These are phyloP conservation scores for Volucella bombylans DNA, from an alignment of 2,888 invertebrate genomes.

Conservation along the genomic window DNA sequence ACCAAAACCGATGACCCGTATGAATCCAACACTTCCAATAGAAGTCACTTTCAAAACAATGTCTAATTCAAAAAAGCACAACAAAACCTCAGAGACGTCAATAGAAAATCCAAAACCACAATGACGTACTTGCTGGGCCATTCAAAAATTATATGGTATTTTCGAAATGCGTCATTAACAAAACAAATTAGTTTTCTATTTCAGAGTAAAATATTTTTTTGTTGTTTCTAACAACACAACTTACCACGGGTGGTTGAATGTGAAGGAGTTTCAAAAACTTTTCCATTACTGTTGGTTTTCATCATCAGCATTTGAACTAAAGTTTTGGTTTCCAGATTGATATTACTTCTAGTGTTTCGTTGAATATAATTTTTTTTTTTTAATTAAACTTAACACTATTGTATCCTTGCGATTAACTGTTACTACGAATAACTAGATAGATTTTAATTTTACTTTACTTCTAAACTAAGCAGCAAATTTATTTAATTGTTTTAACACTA, in stretches of 20 bases:
- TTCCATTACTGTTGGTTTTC: slow-evolving; percentile 42
- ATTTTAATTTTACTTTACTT: slow-evolving; percentile 23
- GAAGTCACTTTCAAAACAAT: too few relatives aligned
- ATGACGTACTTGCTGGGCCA: too few relatives aligned
- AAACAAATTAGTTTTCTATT: too few relatives aligned
- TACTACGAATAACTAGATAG: slow-evolving; percentile 21
- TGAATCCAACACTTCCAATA: too few relatives aligned
- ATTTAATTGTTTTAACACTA: slow-evolving; percentile 41
- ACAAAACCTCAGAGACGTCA: too few relatives aligned
- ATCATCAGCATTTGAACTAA: slow-evolving; percentile 59
- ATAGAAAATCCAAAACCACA: too few relatives aligned
- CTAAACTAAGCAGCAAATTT: slow-evolving; percentile 51
- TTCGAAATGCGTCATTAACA: too few relatives aligned
- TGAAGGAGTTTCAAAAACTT: slow-evolving; percentile 62
- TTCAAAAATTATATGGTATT: too few relatives aligned
- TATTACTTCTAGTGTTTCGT: too few relatives aligned
- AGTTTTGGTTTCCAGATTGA: slow-evolving; percentile 19
- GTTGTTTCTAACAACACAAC: slow-evolving; percentile 8
- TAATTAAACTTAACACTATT: slow-evolving; percentile 32
- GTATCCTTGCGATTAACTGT: slow-evolving; percentile 50
- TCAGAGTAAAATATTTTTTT: background rate
- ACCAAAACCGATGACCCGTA: too few relatives aligned
- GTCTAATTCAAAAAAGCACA: too few relatives aligned
- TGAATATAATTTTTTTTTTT: slow-evolving; percentile 1
- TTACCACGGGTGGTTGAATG: slow-evolving; percentile 59